Percentiles rank a stretch among this genome's conserved stretches.
phyloP scores from a whole-genome alignment of 2,888 invertebrate species.

The Eilema sororculum region DNA sequence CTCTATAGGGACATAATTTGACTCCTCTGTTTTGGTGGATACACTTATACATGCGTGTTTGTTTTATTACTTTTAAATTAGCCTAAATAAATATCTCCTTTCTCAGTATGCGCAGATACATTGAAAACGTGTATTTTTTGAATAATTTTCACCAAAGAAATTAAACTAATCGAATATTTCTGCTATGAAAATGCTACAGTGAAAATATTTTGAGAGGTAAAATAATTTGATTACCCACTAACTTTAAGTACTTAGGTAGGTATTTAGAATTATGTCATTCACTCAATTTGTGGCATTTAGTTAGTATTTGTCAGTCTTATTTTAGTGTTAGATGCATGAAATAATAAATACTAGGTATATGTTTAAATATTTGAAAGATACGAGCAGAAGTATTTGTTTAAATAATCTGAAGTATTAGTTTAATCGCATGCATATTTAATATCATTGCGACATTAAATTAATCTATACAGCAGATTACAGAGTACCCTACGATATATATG shows the following conservation, averaged over 20 bases:
- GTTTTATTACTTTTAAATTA: slow-evolving; percentile 1
- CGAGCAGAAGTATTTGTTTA: no score
- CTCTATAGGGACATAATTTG: slow-evolving; percentile 42
- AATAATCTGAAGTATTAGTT: no score
- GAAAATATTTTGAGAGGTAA: background rate
- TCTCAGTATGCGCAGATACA: background rate
- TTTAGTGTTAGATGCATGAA: no score
- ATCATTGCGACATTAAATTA: slow-evolving; percentile 3
- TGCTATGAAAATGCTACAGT: background rate
- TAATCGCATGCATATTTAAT: background rate
- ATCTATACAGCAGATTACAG: slow-evolving; percentile 21
- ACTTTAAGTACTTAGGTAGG: no score
- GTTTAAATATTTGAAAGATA: no score
- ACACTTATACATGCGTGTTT: slow-evolving; percentile 3
- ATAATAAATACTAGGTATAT: no score
- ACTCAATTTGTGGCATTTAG: no score
- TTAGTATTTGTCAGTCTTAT: no score
- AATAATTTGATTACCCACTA: no score
- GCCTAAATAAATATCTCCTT: background rate
- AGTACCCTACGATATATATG: background rate
- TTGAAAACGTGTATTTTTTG: background rate
- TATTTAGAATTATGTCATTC: no score
- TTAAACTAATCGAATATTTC: background rate
- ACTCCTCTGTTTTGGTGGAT: slow-evolving; percentile 29
- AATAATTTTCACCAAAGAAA: background rate